Evolutionary conservation across 1,140 invertebrate genomes (phyloP).

Genomic region (Theocolax elegans): DNA sequence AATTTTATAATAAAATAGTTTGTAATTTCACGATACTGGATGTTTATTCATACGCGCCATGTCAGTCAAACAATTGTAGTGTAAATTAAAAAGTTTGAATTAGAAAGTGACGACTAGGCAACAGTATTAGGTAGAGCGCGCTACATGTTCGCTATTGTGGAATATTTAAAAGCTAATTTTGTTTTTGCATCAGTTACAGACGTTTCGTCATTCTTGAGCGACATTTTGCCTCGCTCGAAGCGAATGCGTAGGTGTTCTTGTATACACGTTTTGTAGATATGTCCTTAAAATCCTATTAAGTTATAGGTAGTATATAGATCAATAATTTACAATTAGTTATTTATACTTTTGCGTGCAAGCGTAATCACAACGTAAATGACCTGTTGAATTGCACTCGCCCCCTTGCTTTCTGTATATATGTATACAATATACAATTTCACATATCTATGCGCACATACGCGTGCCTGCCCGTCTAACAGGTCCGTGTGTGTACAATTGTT

Average conservation of each 20-base stretch:
- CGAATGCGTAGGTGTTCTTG: conserved; percentile 24
- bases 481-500: conserved; percentile 7
- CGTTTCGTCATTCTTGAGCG: conserved; percentile 58
- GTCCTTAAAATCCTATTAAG: conserved; percentile 55
- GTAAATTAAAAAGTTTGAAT: conserved; percentile 33
- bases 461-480: no score
- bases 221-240: conserved; percentile 22
- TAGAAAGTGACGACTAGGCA: conserved; percentile 50
- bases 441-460: neutral
- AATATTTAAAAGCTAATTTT: conserved; percentile 40
- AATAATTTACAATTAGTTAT: conserved; percentile 51
- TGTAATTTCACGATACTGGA: conserved; percentile 13
- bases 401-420: neutral
- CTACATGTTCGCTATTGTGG: conserved; percentile 51
- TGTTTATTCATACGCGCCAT: conserved; percentile 22
- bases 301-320: conserved; percentile 53
- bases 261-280: conserved; percentile 62
- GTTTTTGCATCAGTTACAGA: conserved; percentile 56
- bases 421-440: neutral
- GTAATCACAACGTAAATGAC: conserved; percentile 26
- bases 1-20: conserved; percentile 17
- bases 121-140: conserved; percentile 64
- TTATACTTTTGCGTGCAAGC: conserved; percentile 50
- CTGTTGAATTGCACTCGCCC: neutral
- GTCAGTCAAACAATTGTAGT: conserved; percentile 17